A percentile compares a stretch with the other conserved stretches of the same genome.
Conservation (phyloP, 2,797 vertebrate genomes). For the Carcharodon carcharias region DNA sequence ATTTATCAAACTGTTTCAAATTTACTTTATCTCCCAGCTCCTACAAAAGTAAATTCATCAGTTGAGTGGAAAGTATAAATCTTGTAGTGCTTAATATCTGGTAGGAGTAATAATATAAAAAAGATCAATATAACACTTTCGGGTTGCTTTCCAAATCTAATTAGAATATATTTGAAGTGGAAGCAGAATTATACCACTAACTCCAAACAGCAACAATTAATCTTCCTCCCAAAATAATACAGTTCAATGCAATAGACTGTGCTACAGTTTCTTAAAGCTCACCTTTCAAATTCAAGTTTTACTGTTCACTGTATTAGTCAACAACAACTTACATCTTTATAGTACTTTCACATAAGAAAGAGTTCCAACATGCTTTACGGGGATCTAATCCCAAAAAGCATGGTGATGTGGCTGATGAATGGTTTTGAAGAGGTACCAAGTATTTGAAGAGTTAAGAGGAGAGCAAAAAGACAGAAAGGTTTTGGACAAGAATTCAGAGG, state of each 20-base stretch:
- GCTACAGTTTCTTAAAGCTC: background rate
- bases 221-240: background rate
- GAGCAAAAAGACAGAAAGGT: background rate
- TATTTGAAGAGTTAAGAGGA: background rate
- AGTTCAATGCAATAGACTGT: background rate
- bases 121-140: background rate
- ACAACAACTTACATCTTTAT: background rate
- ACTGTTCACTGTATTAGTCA: background rate
- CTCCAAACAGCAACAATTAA: background rate
- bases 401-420: background rate
- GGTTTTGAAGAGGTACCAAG: background rate
- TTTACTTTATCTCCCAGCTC: background rate
- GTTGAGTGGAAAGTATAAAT: background rate
- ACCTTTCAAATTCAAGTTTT: no score
- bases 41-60: background rate
- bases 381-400: background rate
- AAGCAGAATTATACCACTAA: background rate
- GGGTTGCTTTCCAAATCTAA: background rate
- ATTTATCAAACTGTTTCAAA: background rate
- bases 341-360: background rate
- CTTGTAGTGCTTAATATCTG: background rate
- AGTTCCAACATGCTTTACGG: background rate
- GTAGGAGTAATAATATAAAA: background rate
- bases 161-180: background rate
- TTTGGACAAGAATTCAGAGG: background rate